Evolutionary conservation across 2,113 vertebrate species (phyloP).

Genomic region (Plecturocebus donacophilus): DNA sequence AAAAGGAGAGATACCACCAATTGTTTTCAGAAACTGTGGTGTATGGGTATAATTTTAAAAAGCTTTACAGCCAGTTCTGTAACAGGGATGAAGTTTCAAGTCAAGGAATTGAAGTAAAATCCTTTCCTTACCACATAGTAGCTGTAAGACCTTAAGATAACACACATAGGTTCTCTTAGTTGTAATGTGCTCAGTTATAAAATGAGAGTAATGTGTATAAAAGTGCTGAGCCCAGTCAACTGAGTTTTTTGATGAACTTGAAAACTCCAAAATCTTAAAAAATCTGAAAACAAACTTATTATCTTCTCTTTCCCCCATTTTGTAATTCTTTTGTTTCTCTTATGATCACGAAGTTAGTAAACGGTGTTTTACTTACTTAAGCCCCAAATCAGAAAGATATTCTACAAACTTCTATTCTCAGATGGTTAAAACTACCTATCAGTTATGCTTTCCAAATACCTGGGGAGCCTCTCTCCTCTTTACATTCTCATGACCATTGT

Average conservation of each 20-base stretch:
- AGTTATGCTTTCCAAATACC: not conserved
- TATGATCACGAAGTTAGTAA: not conserved
- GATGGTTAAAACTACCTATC: not conserved
- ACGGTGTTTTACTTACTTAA: not conserved
- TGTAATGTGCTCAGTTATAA: not conserved
- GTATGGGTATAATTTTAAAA: not conserved
- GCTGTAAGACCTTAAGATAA: not conserved
- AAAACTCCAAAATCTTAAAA: not conserved
- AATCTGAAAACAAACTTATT: not conserved
- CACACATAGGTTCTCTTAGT: not conserved
- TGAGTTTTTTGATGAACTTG: not conserved
- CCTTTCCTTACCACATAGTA: not conserved
- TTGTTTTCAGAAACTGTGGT: not conserved
- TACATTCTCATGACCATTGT: not conserved
- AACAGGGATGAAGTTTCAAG: not conserved
- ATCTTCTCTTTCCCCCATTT: not conserved
- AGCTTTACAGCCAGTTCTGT: not conserved
- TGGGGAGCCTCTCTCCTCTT: not conserved
- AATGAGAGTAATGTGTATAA: not conserved
- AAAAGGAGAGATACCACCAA: not conserved
- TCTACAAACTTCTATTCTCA: not conserved
- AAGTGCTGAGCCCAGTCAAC: not conserved
- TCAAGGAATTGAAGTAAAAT: not conserved
- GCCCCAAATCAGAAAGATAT: not conserved
- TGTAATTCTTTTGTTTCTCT: not conserved